A percentile compares a stretch with the other conserved stretches of the same genome.
Evolutionary conservation across 2,888 invertebrate genomes (phyloP).

Genomic region (Protophormia terraenovae): DNA sequence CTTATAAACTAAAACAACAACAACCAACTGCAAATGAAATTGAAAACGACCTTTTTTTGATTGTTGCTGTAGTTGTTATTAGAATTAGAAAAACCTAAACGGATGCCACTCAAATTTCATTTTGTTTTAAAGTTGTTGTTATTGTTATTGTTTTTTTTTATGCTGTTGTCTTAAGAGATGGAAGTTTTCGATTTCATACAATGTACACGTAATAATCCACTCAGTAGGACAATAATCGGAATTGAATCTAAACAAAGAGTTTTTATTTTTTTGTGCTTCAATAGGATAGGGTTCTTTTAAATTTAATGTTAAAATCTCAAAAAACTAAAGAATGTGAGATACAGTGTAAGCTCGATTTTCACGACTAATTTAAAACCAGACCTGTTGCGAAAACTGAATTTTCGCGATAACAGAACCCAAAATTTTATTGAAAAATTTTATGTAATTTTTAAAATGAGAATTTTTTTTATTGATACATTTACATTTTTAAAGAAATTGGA

Average conservation of each 20-base stretch:
- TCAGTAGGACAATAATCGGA: neutral
- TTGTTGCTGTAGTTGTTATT: conserved; percentile 37
- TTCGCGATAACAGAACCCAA: too few relatives aligned
- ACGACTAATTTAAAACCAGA: too few relatives aligned
- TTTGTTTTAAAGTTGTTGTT: conserved; percentile 13
- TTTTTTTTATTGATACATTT: too few relatives aligned
- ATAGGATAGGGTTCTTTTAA: too few relatives aligned
- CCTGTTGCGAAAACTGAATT: too few relatives aligned
- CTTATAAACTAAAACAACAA: conserved; percentile 57
- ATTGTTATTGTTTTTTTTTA: neutral
- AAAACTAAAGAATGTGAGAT: too few relatives aligned
- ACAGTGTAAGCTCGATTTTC: too few relatives aligned
- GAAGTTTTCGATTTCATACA: conserved; percentile 59
- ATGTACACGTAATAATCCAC: neutral
- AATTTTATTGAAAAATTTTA: too few relatives aligned
- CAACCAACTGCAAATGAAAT: conserved; percentile 62
- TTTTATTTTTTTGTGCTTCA: neutral
- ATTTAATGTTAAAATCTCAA: too few relatives aligned
- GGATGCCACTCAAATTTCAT: conserved; percentile 67
- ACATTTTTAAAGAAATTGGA: too few relatives aligned
- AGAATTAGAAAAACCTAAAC: conserved; percentile 61
- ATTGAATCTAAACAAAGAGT: neutral
- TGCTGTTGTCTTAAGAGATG: conserved; percentile 18
- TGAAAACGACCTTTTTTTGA: conserved; percentile 47
- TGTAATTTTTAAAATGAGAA: too few relatives aligned